Evolutionary conservation across 2,113 vertebrate species (phyloP).

Genomic region (Cepphus grylle): DNA sequence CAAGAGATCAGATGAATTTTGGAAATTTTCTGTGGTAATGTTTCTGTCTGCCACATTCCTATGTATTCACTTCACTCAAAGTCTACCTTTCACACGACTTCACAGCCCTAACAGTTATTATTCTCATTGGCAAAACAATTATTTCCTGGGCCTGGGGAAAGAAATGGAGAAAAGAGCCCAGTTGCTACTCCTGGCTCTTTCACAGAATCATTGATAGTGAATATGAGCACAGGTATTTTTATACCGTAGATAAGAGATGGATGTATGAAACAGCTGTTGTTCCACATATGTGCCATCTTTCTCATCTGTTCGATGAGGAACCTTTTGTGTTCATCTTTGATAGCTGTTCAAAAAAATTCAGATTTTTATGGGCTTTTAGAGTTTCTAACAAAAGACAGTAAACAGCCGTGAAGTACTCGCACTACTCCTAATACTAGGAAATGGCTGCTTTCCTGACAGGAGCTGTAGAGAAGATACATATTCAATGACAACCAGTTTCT

Average conservation of each 20-base stretch:
- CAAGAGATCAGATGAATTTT: background rate
- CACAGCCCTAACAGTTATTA: background rate
- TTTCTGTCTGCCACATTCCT: background rate
- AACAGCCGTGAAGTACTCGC: background rate
- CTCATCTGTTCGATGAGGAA: background rate
- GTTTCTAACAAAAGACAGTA: background rate
- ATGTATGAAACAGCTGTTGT: background rate
- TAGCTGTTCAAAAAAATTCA: background rate
- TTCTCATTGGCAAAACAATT: background rate
- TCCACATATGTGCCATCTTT: background rate
- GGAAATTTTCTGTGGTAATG: background rate
- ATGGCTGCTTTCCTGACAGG: background rate
- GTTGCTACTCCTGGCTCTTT: background rate
- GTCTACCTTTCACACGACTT: background rate
- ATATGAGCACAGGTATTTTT: background rate
- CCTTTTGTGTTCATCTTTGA: background rate
- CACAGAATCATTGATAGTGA: background rate
- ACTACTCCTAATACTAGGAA: background rate
- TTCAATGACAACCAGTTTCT: background rate
- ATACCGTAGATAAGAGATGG: background rate
- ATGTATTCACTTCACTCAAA: background rate
- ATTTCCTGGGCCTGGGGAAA: background rate
- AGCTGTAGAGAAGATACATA: background rate
- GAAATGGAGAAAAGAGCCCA: background rate
- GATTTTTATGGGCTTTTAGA: background rate